Evolutionary conservation across 2,113 vertebrate genomes (phyloP), one percentile per base, ranked within the genome.

Genomic region (Pipa parva): DNA sequence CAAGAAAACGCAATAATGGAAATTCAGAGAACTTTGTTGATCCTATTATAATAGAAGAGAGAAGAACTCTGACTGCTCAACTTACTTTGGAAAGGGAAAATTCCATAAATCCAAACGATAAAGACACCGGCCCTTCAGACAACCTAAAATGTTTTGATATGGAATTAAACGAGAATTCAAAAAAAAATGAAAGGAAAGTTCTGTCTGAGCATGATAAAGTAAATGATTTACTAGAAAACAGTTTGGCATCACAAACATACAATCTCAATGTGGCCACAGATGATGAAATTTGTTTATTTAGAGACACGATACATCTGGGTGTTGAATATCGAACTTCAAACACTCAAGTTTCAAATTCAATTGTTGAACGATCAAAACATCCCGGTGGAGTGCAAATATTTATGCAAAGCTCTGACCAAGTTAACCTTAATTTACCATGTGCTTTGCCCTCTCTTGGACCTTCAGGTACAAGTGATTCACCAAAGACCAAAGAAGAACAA

Each of bases 401-500:
- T 74, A 61, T 77, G 74, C 76, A 80, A 81, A 79, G 74, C 76
- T 77, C 75, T 85, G 80, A 89, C 71, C 77, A 77, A 56, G 75
- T 78, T 77, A 76, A 79, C 75, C 87, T 83, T 74, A 77, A 73
- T 72, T 78, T 80, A 73, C 74, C 80, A 76, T 85, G 85, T 85
- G 79, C 82, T 83, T 84, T 83, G 71, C 59, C 80, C 68, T 76
- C 80, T 65, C 76, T 75, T 18, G 81, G 63, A 80, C 78, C 84
- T 75, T 69, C 75, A 76, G 72, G 74, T 78, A 59, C 82, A 72
- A 46, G 73, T 71, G 71, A 78, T 72, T 78, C 84, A 75, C 79
- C 73, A 72, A 84, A 85, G 70, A 84, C 87, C 88, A 88, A 90
- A 87, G 80, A 85, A 58, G 77, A 84, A n/a, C 54, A 54, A 12